These are phyloP conservation scores for Ivindomyrus marchei DNA, from an alignment of 2,113 vertebrate species.

Conservation along the genomic window DNA sequence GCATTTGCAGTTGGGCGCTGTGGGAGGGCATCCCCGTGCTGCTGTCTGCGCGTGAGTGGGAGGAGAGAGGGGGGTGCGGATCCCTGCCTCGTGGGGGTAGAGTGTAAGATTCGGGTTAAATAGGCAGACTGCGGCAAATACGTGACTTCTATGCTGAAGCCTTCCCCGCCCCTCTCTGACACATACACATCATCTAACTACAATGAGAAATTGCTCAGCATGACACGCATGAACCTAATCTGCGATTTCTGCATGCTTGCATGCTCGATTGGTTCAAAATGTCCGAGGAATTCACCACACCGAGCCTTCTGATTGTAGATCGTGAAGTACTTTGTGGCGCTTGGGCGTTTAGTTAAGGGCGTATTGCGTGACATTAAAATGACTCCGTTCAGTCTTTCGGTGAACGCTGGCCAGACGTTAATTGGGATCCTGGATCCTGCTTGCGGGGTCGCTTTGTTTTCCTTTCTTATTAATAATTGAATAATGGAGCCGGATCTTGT, in stretches of 20 bases:
- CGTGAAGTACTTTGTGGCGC: not conserved
- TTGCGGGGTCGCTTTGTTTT: not conserved
- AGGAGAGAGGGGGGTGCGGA: conserved; percentile 18
- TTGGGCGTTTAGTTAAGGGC: not conserved
- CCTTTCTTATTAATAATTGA: not conserved
- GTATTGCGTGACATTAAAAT: conserved; percentile 5
- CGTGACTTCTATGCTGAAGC: not conserved
- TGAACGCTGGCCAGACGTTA: not conserved
- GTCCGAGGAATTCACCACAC: not conserved
- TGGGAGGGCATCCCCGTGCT: conserved; percentile 37
- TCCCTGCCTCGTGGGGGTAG: conserved; percentile 11
- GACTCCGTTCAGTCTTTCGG: not conserved
- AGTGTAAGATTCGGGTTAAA: conserved; percentile 4
- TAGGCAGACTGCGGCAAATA: conserved; percentile 18
- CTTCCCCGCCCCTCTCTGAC: conserved; percentile 3
- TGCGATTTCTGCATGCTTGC: not conserved
- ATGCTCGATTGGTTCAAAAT: not conserved
- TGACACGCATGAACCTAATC: not conserved
- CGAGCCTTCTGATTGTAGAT: not conserved
- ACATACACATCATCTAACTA: not conserved
- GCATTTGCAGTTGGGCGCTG: conserved; percentile 30
- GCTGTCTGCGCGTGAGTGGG: conserved; percentile 34
- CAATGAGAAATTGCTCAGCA: not conserved
- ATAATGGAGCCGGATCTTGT: not conserved
- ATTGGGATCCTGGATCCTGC: not conserved